Evolutionary conservation across 2,888 invertebrate genomes (phyloP).

Genomic region (Netelia inedita): DNA sequence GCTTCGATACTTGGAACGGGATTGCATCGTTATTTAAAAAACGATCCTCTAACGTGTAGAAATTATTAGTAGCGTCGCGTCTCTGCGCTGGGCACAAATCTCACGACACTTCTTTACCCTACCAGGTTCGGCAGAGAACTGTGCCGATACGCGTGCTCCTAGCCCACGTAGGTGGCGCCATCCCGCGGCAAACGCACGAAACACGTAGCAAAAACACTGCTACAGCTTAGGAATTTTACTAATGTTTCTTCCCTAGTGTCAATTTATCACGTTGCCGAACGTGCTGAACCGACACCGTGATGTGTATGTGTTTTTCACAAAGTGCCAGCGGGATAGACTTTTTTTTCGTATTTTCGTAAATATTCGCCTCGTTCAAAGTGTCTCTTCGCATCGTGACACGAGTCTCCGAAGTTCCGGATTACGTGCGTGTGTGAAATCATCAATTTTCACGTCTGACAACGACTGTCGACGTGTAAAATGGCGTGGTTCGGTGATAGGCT

Average conservation of each 20-base stretch:
- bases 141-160: too few relatives aligned
- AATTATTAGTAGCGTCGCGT: neutral
- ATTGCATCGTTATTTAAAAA: too few relatives aligned
- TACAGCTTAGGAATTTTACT: conserved; percentile 28
- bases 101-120: neutral
- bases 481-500: conserved; percentile 84
- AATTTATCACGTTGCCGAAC: conserved; percentile 64
- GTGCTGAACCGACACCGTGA: conserved; percentile 51
- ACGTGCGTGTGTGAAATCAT: conserved; percentile 9
- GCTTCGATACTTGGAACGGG: too few relatives aligned
- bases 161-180: neutral
- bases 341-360: conserved; percentile 68
- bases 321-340: conserved; percentile 59
- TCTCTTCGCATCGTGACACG: conserved; percentile 17
- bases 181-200: neutral
- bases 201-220: neutral
- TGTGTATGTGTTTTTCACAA: conserved; percentile 59
- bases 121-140: neutral
- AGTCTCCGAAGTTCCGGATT: conserved; percentile 11
- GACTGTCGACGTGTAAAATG: conserved; percentile 83
- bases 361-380: neutral
- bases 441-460: conserved; percentile 56
- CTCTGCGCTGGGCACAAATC: neutral
- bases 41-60: neutral
- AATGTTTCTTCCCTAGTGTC: conserved; percentile 50